phyloP scores from a whole-genome alignment of 2,888 invertebrate genomes.

The Linnaemya tessellans region DNA sequence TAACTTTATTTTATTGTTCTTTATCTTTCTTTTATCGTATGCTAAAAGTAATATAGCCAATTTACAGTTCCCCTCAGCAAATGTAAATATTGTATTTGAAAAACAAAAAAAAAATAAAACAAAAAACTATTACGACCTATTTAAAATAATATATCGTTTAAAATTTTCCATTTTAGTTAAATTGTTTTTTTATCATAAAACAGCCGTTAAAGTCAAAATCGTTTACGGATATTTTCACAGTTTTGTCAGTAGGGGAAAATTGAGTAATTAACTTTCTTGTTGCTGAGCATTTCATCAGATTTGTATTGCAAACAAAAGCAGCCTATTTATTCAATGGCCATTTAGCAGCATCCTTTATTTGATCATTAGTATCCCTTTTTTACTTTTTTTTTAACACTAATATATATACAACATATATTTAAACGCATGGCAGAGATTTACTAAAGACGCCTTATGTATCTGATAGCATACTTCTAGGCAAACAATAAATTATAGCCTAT shows the following conservation, averaged over 20 bases:
- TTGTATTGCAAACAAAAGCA: not conserved
- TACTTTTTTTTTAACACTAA: not conserved
- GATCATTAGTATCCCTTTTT: not conserved
- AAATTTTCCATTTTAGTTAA: too few species aligned
- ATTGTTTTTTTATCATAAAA: too few species aligned
- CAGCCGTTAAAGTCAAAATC: not conserved
- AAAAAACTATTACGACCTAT: too few species aligned
- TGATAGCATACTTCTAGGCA: constrained; percentile 48
- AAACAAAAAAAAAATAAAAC: too few species aligned
- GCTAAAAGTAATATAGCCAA: too few species aligned
- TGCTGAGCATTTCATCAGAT: constrained; percentile 24
- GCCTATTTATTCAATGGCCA: not conserved
- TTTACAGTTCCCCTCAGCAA: too few species aligned
- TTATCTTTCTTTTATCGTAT: too few species aligned
- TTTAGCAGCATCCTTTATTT: constrained; percentile 31
- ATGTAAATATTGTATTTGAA: too few species aligned
- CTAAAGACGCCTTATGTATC: constrained; percentile 25
- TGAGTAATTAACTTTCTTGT: constrained; percentile 29
- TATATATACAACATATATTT: constrained; percentile 4
- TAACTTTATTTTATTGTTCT: too few species aligned
- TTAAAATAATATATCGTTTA: too few species aligned
- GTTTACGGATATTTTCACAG: not conserved
- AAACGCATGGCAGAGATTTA: constrained; percentile 35
- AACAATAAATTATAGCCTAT: constrained; percentile 45
- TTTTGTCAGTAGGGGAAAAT: not conserved